Percentiles rank a stretch among this genome's conserved stretches.
phyloP scores from a whole-genome alignment of 2,888 invertebrate species.

The Dasysyrphus tricinctus region DNA sequence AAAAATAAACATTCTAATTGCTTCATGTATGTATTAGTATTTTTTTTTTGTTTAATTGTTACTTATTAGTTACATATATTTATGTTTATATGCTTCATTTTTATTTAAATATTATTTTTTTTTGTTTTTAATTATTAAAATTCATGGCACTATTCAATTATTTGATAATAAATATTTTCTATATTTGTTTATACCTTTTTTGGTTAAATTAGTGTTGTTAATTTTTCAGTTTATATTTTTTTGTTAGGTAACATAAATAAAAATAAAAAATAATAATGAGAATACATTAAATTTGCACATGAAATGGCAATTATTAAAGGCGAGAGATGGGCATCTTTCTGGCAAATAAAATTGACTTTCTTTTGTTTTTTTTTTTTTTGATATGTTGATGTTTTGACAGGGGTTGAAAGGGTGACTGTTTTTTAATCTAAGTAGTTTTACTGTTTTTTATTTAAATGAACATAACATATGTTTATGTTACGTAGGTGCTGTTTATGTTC shows the following conservation, averaged over 20 bases:
- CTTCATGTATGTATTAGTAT: conserved; percentile 78
- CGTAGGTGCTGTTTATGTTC: not conserved
- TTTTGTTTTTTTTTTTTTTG: conserved; percentile 46
- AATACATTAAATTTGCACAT: conserved; percentile 18
- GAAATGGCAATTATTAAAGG: conserved; percentile 30
- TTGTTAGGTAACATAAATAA: conserved; percentile 25
- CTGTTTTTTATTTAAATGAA: not conserved
- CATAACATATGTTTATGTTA: not conserved
- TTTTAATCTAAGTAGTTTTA: not conserved
- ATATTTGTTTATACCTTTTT: conserved; percentile 51
- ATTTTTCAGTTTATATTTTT: conserved; percentile 26
- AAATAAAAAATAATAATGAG: conserved; percentile 7
- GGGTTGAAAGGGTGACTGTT: conserved; percentile 12
- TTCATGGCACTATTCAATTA: conserved; percentile 74
- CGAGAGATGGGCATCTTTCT: conserved; percentile 65
- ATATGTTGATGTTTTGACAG: conserved; percentile 63
- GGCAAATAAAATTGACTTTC: conserved; percentile 61
- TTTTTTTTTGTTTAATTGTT: conserved; percentile 52
- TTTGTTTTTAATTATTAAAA: conserved; percentile 50
- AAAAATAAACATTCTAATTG: conserved; percentile 82
- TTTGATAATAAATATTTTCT: conserved; percentile 69
- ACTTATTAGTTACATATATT: conserved; percentile 54
- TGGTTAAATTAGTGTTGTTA: conserved; percentile 52
- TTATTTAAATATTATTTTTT: conserved; percentile 30
- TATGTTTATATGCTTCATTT: conserved; percentile 62